Percentiles rank a stretch among this genome's conserved stretches.
Evolutionary conservation across 2,888 invertebrate species (phyloP).

Genomic region (Meiosimyza decipiens): DNA sequence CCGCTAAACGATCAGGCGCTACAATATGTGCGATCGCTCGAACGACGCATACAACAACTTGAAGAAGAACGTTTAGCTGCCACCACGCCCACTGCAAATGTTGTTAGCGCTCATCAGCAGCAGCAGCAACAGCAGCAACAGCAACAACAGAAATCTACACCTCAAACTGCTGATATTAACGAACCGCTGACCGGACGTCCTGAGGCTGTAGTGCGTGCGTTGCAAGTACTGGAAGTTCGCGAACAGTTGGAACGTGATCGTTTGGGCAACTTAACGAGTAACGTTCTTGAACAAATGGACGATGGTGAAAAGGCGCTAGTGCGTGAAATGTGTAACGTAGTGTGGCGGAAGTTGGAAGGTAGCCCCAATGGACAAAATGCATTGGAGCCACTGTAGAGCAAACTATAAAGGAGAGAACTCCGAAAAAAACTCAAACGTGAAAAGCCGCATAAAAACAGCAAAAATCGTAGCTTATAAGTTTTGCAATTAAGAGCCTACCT

Average conservation of each 20-base stretch:
- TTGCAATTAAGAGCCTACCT: constrained; percentile 11
- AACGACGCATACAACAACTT: constrained; percentile 84
- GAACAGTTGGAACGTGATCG: constrained; percentile 85
- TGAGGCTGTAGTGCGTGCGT: constrained; percentile 91
- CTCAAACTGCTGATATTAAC: constrained; percentile 41
- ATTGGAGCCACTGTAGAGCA: constrained; percentile 58
- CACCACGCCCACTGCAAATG: constrained; percentile 49
- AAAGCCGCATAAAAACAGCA: neutral
- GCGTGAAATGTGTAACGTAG: constrained; percentile 96
- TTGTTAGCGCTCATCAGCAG: constrained; percentile 41
- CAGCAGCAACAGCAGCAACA: constrained; percentile 46
- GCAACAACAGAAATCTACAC: constrained; percentile 44
- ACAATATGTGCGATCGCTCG: constrained; percentile 90
- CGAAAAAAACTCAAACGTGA: neutral
- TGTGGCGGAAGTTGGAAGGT: constrained; percentile 90
- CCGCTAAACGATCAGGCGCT: constrained; percentile 83
- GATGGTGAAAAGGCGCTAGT: constrained; percentile 93
- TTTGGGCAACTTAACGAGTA: constrained; percentile 63
- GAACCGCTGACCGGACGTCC: constrained; percentile 76
- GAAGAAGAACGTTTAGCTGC: constrained; percentile 78
- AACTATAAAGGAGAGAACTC: neutral
- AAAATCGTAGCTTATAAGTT: neutral
- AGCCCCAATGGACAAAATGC: constrained; percentile 71
- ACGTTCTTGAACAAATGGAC: constrained; percentile 73
- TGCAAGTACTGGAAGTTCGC: constrained; percentile 91